A percentile compares a stretch with the other conserved stretches of the same genome.
phyloP scores from a whole-genome alignment of 37 sponge, comb jelly and placozoan species.

The Petrosia ficiformis region DNA sequence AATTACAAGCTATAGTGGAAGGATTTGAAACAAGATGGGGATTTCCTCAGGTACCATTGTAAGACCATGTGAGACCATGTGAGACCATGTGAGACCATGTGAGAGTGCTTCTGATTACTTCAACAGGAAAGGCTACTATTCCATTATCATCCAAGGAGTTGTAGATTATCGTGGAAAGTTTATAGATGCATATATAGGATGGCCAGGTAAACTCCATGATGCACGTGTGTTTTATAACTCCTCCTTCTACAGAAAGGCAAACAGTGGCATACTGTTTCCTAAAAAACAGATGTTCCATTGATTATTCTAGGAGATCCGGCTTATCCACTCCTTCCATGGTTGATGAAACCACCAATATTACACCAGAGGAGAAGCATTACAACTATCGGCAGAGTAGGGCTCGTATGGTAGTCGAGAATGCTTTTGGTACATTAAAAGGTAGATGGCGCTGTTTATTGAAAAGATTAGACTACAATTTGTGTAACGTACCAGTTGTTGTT shows the following conservation, averaged over 20 bases:
- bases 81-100: slow-evolving; percentile 25
- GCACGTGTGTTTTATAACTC: slow-evolving; percentile 44
- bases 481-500: slow-evolving; percentile 20
- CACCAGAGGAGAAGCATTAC: slow-evolving; percentile 16
- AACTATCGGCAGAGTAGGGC: slow-evolving; percentile 32
- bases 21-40: slow-evolving; percentile 31
- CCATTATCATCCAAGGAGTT: slow-evolving; percentile 26
- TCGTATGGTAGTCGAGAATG: slow-evolving; percentile 20
- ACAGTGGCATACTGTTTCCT: neutral
- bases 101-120: slow-evolving; percentile 35
- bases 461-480: neutral
- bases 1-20: slow-evolving; percentile 27
- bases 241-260: neutral
- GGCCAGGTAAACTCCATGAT: slow-evolving; percentile 58
- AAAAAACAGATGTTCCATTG: slow-evolving; percentile 10
- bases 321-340: slow-evolving; percentile 45
- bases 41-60: slow-evolving; percentile 37
- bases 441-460: slow-evolving; percentile 41
- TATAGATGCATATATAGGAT: slow-evolving; percentile 21
- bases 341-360: slow-evolving; percentile 37
- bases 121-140: slow-evolving; percentile 48
- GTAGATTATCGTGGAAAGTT: slow-evolving; percentile 21
- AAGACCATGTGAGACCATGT: too few relatives aligned
- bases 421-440: slow-evolving; percentile 39
- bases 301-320: slow-evolving; percentile 43